Base-by-base conservation (phyloP, 2,888 invertebrate genomes). In the Abrostola tripartita region DNA sequence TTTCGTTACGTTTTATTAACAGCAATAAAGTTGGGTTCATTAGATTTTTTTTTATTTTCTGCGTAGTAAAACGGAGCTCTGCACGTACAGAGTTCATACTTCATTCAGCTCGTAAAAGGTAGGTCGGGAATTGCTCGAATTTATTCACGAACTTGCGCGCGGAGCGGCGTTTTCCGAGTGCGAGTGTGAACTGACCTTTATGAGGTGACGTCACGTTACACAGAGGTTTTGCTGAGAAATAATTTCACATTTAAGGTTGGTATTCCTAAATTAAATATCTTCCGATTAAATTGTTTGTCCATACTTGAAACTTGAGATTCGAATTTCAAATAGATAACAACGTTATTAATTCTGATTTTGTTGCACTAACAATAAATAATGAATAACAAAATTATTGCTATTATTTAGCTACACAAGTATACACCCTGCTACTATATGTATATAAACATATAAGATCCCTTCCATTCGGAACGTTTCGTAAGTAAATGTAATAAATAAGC, bases 21-120 rank as follows among this genome's bases (percentile, higher is more conserved):
- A 70, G 85, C 82, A 84, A 84, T 90, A 90, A 90, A 88, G 77
- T 81, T 62, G 79, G 81, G 76, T 90, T 90, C 89, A 90, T 91
- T 90, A 89, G 87, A 83, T 86, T 88, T 90, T 90, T 89, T 90
- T 90, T 90, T 90, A 90, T 89, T 88, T 88, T 82, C 81, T 74
- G 73, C 71, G 87, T 85, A 85, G 84, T 90, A 88, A 90, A 89
- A 83, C 78, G 78, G 77, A 82, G 80, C 82, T 85, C 81, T 70
- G 85, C 89, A 88, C 89, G 90, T 90, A 86, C 84, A 47, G 75
- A 81, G 83, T 88, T 88, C 87, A 88, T 89, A 88, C 90, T 88
- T 89, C 86, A 88, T 88, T 86, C 85, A 78, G 81, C 74, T 87
- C 89, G 88, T 90, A 90, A 90, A 90, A 88, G 76, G 81, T 84